These are phyloP conservation scores for Horisme vitalbata DNA, from an alignment of 2,888 invertebrate genomes.

Conservation along the genomic window DNA sequence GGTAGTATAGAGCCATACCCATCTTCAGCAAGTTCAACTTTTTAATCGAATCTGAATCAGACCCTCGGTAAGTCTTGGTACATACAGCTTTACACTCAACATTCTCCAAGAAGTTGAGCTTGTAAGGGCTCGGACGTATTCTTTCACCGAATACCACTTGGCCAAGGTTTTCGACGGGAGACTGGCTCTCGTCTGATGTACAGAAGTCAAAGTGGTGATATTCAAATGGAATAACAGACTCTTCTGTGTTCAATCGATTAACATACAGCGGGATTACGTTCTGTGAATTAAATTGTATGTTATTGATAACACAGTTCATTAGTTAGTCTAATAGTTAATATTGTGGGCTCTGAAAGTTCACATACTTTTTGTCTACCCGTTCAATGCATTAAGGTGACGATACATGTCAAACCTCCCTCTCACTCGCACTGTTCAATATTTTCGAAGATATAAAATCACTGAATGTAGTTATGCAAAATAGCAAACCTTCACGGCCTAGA, in stretches of 20 bases:
- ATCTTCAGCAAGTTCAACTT: slow-evolving; percentile 92
- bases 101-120: slow-evolving; percentile 91
- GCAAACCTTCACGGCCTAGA: too few species aligned
- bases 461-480: too few species aligned
- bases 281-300: slow-evolving; percentile 84
- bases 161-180: slow-evolving; percentile 98
- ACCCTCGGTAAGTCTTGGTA: slow-evolving; percentile 87
- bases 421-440: too few species aligned
- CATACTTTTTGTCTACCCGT: too few species aligned
- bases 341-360: too few species aligned
- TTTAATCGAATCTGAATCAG: slow-evolving; percentile 84
- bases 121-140: slow-evolving; percentile 96
- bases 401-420: too few species aligned
- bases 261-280: slow-evolving; percentile 94
- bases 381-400: too few species aligned
- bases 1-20: slow-evolving; percentile 97
- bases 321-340: too few species aligned
- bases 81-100: slow-evolving; percentile 84
- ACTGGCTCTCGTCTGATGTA: slow-evolving; percentile 87
- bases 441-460: too few species aligned
- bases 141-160: slow-evolving; percentile 99
- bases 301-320: too few species aligned
- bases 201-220: slow-evolving; percentile 99
- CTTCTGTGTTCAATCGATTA: slow-evolving; percentile 98
- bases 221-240: slow-evolving; percentile 98